Evolutionary conservation across 2,888 invertebrate genomes (phyloP).

Genomic region (Caenorhabditis japonica): DNA sequence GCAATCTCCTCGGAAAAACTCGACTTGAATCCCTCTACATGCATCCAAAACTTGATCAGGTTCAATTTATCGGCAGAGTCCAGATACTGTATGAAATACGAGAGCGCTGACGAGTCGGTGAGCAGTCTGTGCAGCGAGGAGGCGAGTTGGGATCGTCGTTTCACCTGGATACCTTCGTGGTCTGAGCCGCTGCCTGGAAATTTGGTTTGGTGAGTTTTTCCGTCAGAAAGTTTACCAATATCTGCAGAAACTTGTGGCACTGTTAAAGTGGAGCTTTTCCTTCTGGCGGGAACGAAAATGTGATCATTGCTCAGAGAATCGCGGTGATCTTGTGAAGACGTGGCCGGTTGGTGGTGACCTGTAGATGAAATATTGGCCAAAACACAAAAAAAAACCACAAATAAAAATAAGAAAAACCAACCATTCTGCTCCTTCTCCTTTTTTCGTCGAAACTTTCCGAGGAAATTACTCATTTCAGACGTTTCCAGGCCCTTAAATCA

Average conservation of each 20-base stretch:
- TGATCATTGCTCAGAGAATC: constrained; percentile 44
- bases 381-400: constrained; percentile 8
- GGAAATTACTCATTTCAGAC: constrained; percentile 42
- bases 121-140: constrained; percentile 86
- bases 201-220: constrained; percentile 1
- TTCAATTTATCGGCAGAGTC: constrained; percentile 78
- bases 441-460: constrained; percentile 50
- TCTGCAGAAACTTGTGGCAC: constrained; percentile 25
- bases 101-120: constrained; percentile 85
- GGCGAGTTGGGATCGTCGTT: constrained; percentile 75
- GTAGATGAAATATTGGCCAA: neutral
- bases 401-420: too few relatives aligned
- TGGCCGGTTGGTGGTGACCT: constrained; percentile 6
- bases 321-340: constrained; percentile 23
- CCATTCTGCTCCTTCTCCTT: constrained; percentile 27
- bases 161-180: constrained; percentile 38
- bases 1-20: constrained; percentile 53
- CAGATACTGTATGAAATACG: constrained; percentile 89
- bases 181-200: constrained; percentile 41
- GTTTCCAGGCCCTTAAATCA: constrained; percentile 9
- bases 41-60: constrained; percentile 80
- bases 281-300: constrained; percentile 36
- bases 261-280: constrained; percentile 19
- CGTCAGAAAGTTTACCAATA: constrained; percentile 27
- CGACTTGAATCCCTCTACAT: constrained; percentile 79